Base-by-base conservation (phyloP, 2,113 vertebrate genomes). In the Sceloporus tristichus region DNA sequence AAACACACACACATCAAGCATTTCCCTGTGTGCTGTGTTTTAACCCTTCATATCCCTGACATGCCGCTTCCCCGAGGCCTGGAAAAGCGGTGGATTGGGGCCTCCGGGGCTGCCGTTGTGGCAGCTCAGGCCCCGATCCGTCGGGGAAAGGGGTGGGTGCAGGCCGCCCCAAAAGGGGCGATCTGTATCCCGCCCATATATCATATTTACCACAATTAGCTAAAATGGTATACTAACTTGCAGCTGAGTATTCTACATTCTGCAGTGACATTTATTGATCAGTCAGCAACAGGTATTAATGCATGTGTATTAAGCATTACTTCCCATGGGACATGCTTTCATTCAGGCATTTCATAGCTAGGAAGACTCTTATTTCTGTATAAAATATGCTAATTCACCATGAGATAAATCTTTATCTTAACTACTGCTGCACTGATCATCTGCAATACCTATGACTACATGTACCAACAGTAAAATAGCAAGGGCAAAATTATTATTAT, bases 321-420 rank as follows among this genome's bases (percentile, higher is more conserved):
- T n/a, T 82, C 73, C 42, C 48, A 68, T 54, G 38, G 62, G 73
- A 56, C 42, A 66, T 54, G 29, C 34, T 88, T 77, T 77, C 76
- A 70, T 84, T 83, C 87, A 88, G 75, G 59, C 42, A 88, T 88
- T 83, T 78, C 68, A 77, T 23, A 82, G 79, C 86, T 54, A 84
- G 81, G 59, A 8, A 9, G 16, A 70, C 19, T 70, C 29, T 76
- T 54, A 68, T 70, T 76, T 40, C 38, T 75, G 21, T 70, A 78
- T 54, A 77, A 88, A 88, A 73, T 40, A 68, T 84, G n/a, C 56
- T 84, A 56, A 88, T 83, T 78, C 73, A 88, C 62, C 23, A 78
- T 84, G 73, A 78, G 62, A 84, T 88, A 83, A 77, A 76, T 84
- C 74, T 70, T 88, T 77, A 56, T 62, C 75, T 77, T 77, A 88